A percentile compares a stretch with the other conserved stretches of the same genome.
Evolutionary conservation across 1,140 invertebrate species (phyloP).

Genomic region (Zeugodacus cucurbitae): DNA sequence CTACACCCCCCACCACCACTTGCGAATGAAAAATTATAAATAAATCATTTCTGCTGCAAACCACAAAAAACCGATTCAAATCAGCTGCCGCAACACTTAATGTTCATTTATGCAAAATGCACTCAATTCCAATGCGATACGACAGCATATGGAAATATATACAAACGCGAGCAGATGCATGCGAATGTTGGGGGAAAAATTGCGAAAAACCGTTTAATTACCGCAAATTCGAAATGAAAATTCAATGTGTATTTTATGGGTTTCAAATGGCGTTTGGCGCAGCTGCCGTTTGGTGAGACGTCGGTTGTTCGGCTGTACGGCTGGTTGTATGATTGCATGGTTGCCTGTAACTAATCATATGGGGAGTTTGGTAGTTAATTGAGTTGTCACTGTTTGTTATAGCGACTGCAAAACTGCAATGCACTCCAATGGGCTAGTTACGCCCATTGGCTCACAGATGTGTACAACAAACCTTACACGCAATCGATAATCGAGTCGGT

Average conservation of each 20-base stretch:
- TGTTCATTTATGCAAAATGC: constrained; percentile 18
- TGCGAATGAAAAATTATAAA: not conserved
- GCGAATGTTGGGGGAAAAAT: not conserved
- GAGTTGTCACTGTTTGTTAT: constrained; percentile 28
- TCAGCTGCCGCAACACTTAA: constrained; percentile 33
- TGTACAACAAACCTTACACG: not conserved
- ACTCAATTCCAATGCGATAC: not conserved
- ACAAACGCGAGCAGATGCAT: not conserved
- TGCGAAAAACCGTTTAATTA: constrained; percentile 29
- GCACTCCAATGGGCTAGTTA: not conserved
- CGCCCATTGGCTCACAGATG: not conserved
- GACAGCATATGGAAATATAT: not conserved
- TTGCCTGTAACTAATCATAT: constrained; percentile 11
- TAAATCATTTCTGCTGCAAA: constrained; percentile 9
- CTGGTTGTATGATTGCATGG: not conserved
- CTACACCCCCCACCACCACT: too few species aligned
- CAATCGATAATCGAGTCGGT: not conserved
- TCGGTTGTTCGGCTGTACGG: not conserved
- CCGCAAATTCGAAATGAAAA: constrained; percentile 27
- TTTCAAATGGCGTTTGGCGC: constrained; percentile 28
- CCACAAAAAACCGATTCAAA: constrained; percentile 30
- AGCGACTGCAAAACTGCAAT: not conserved
- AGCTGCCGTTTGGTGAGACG: constrained; percentile 7
- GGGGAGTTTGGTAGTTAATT: constrained; percentile 22
- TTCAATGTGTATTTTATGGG: constrained; percentile 35